These are phyloP conservation scores for Dicranocentrus wangi DNA, from an alignment of 2,888 invertebrate species.

Conservation along the genomic window DNA sequence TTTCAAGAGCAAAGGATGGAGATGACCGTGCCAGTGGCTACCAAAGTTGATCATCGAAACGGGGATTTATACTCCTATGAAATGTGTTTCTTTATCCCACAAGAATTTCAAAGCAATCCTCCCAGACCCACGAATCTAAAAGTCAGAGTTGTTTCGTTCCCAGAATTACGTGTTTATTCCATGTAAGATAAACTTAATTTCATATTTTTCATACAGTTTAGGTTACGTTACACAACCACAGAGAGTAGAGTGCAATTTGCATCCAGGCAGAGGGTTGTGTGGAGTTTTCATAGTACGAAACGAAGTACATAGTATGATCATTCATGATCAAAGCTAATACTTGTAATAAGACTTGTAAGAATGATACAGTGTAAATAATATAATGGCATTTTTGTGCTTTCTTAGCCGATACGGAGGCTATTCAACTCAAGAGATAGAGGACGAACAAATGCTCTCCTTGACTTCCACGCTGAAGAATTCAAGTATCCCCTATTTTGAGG, in stretches of 20 bases:
- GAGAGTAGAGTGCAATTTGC: too few relatives aligned
- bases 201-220: neutral
- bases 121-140: conserved; percentile 66
- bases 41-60: conserved; percentile 70
- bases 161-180: conserved; percentile 69
- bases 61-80: conserved; percentile 71
- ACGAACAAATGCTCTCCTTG: conserved; percentile 65
- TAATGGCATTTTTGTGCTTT: neutral
- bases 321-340: too few relatives aligned
- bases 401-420: conserved; percentile 71
- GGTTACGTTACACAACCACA: neutral
- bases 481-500: conserved; percentile 66
- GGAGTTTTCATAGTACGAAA: too few relatives aligned
- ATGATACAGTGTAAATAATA: too few relatives aligned
- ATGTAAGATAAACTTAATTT: conserved; percentile 66
- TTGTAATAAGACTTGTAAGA: too few relatives aligned
- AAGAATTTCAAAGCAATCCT: conserved; percentile 67
- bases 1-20: conserved; percentile 67
- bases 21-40: conserved; percentile 71
- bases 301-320: too few relatives aligned
- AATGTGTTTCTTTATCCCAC: conserved; percentile 72
- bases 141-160: conserved; percentile 68
- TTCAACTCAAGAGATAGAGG: conserved; percentile 64
- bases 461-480: conserved; percentile 53
- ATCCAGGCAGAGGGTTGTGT: too few relatives aligned